Base-by-base conservation (phyloP, 2,113 vertebrate genomes). In the Syngnathoides biaculeatus region DNA sequence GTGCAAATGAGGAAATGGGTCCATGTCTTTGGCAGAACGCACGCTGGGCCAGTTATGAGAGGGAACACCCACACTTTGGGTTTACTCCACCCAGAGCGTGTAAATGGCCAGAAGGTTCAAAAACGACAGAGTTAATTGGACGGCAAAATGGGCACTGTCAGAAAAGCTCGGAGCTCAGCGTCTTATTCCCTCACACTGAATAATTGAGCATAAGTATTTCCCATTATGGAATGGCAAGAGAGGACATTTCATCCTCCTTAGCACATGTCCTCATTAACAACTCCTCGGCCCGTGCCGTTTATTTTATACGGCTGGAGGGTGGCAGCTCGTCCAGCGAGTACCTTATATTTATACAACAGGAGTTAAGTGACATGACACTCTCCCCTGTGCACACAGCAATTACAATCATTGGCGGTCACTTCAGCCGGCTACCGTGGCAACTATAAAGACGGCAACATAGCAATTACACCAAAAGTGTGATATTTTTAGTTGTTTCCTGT, bases 401-500 rank as follows among this genome's bases (percentile, higher is more conserved):
- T 92, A 90, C 81, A 85, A 87, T 89, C 86, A 89, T 80, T 83
- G 86, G 86, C 64, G 87, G 89, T 84, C 83, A 76, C 82, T 85
- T 84, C 80, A 79, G 86, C 88, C 82, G 89, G 84, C 88, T 89
- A 87, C 78, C 78, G 87, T 79, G 85, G 82, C 77, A 61, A 89
- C 87, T 91, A 86, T 89, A 90, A 90, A 89, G 88, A 88, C 76
- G 82, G 83, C 80, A 89, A 89, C 73, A 20, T 79, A 79, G 89
- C 75, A 91, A 91, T 91, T 90, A 91, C 88, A 80, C 85, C 86
- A 83, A 70, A 76, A 88, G 87, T 88, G 89, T 87, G 89, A 89
- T 91, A 91, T 91, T 90, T 92, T 90, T 90, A 89, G 90, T 87
- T 85, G 76, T 84, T 91, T 91, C 87, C 88, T 90, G 89, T 88